Evolutionary conservation across 2,113 vertebrate species (phyloP).

Genomic region (Myiozetetes cayanensis): DNA sequence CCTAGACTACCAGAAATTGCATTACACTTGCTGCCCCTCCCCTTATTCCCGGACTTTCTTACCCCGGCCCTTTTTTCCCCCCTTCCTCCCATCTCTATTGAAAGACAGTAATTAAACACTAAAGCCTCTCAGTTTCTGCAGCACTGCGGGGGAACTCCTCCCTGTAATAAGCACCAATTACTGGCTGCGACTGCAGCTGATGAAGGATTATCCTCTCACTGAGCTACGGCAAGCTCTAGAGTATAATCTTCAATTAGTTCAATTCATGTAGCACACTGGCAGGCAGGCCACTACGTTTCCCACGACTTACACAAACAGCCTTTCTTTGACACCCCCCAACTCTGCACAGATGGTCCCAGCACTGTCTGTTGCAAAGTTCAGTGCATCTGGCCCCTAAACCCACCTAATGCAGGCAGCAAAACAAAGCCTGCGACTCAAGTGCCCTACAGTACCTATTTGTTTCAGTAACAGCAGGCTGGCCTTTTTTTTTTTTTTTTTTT

Average conservation of each 20-base stretch:
- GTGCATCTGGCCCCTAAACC: slow-evolving; percentile 74
- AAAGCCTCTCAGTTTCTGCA: slow-evolving; percentile 82
- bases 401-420: slow-evolving; percentile 66
- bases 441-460: slow-evolving; percentile 73
- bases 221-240: slow-evolving; percentile 76
- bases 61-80: background rate
- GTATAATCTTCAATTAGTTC: slow-evolving; percentile 88
- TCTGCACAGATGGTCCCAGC: slow-evolving; percentile 75
- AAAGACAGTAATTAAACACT: slow-evolving; percentile 81
- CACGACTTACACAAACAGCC: slow-evolving; percentile 79
- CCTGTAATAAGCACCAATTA: slow-evolving; percentile 86
- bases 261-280: slow-evolving; percentile 78
- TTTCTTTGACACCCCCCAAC: slow-evolving; percentile 72
- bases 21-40: slow-evolving; percentile 56
- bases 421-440: slow-evolving; percentile 68
- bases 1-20: slow-evolving; percentile 61
- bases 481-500: background rate
- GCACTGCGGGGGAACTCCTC: slow-evolving; percentile 76
- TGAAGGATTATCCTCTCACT: slow-evolving; percentile 85
- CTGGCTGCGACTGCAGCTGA: slow-evolving; percentile 80
- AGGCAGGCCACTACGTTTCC: slow-evolving; percentile 80
- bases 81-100: slow-evolving; percentile 65
- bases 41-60: slow-evolving; percentile 58
- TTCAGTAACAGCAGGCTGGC: slow-evolving; percentile 71
- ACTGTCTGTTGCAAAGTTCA: slow-evolving; percentile 73